Conservation (phyloP, 64 coral and sea anemone species). For the Stylophora pistillata region DNA sequence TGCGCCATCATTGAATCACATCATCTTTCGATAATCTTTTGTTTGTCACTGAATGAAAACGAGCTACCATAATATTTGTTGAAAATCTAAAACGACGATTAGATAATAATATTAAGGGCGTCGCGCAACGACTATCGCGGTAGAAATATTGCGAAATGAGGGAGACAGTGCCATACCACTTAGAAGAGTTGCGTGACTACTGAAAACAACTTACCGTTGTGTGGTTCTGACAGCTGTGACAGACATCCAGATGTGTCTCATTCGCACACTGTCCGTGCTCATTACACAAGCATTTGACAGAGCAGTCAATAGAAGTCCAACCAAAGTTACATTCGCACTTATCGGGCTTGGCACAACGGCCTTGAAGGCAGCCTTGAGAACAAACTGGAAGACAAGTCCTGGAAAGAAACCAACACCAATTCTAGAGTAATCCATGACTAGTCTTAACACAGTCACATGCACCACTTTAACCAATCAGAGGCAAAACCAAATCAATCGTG, state of each 20-base stretch:
- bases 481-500: no score
- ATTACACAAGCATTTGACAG: slow-evolving; percentile 80
- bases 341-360: slow-evolving; percentile 68
- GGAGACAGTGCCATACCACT: not conserved
- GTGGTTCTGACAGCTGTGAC: slow-evolving; percentile 74
- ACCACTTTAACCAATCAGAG: no score
- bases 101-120: no score
- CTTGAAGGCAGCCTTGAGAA: slow-evolving; percentile 69
- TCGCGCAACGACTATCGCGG: no score
- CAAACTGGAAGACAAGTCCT: slow-evolving; percentile 73
- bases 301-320: slow-evolving; percentile 78
- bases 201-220: slow-evolving; percentile 83
- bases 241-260: slow-evolving; percentile 56
- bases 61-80: no score
- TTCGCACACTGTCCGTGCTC: slow-evolving; percentile 80
- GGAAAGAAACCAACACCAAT: slow-evolving; percentile 33
- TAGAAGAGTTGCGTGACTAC: not conserved
- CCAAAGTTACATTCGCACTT: slow-evolving; percentile 81
- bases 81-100: no score
- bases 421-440: no score
- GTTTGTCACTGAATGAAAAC: no score
- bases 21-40: no score
- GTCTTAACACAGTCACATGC: no score
- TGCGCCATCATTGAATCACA: no score
- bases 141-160: no score